Evolutionary conservation across 1,140 invertebrate species (phyloP).

Genomic region (Bombus superbus): DNA sequence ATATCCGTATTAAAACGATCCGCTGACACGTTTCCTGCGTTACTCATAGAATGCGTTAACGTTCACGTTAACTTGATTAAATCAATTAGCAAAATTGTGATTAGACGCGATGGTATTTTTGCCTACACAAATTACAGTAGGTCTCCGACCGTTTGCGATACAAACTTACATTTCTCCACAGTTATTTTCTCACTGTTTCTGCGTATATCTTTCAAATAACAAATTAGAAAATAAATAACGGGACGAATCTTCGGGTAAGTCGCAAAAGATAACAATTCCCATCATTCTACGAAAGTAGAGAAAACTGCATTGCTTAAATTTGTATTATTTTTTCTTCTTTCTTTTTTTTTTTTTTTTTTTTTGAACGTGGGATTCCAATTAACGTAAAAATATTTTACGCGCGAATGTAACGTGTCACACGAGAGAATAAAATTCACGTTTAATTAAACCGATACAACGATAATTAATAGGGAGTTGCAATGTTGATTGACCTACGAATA

Average conservation of each 20-base stretch:
- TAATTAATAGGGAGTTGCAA: background rate
- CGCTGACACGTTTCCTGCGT: slow-evolving; percentile 40
- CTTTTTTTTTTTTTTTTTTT: background rate
- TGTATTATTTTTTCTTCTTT: too few species aligned
- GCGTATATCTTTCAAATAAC: background rate
- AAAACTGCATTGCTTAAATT: background rate
- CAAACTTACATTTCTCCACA: background rate
- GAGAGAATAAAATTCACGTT: background rate
- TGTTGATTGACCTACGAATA: background rate
- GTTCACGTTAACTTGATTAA: slow-evolving; percentile 23
- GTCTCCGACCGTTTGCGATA: background rate
- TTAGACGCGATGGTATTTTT: background rate
- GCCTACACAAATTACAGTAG: background rate
- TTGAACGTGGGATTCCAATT: background rate
- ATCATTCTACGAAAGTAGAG: background rate
- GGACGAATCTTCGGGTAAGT: too few species aligned
- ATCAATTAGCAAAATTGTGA: slow-evolving; percentile 15
- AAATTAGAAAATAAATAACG: too few species aligned
- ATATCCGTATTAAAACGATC: slow-evolving; percentile 48
- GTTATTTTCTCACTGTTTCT: background rate
- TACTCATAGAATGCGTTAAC: slow-evolving; percentile 30
- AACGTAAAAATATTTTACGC: background rate
- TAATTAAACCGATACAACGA: background rate
- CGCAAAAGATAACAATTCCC: background rate
- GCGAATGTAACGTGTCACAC: background rate